Conservation (phyloP, 2,888 invertebrate species). For the Agriopis marginaria region DNA sequence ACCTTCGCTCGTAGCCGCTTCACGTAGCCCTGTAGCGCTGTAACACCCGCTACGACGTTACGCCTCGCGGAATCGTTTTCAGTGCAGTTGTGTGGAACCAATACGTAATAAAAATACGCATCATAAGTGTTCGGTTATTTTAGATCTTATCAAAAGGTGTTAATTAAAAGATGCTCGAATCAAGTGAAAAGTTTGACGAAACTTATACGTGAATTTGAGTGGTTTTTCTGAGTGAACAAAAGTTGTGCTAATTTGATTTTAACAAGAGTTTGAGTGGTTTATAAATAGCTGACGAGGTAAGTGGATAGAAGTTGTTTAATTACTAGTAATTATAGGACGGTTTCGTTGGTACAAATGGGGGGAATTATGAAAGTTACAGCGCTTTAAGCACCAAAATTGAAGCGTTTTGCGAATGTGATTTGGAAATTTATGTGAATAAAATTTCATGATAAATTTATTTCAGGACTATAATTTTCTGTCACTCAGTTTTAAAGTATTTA, state of each 20-base stretch:
- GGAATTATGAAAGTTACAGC: neutral
- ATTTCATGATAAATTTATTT: neutral
- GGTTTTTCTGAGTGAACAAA: slow-evolving; percentile 36
- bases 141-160: slow-evolving; percentile 23
- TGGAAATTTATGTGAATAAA: neutral
- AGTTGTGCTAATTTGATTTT: slow-evolving; percentile 33
- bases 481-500: no score
- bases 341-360: neutral
- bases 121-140: neutral
- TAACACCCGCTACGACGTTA: slow-evolving; percentile 2
- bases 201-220: slow-evolving; percentile 38
- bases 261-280: slow-evolving; percentile 23
- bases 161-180: slow-evolving; percentile 12
- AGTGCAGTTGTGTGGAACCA: slow-evolving; percentile 16
- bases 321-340: slow-evolving; percentile 2
- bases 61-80: slow-evolving; percentile 19
- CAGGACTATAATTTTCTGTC: no score
- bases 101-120: neutral
- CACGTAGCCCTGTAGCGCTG: slow-evolving; percentile 47
- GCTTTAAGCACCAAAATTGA: neutral
- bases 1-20: slow-evolving; percentile 50
- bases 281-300: slow-evolving; percentile 36
- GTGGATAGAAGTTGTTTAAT: slow-evolving; percentile 30
- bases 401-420: no score
- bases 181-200: slow-evolving; percentile 36